These are phyloP conservation scores for Fopius arisanus DNA, from an alignment of 1,140 invertebrate genomes.

Conservation along the genomic window DNA sequence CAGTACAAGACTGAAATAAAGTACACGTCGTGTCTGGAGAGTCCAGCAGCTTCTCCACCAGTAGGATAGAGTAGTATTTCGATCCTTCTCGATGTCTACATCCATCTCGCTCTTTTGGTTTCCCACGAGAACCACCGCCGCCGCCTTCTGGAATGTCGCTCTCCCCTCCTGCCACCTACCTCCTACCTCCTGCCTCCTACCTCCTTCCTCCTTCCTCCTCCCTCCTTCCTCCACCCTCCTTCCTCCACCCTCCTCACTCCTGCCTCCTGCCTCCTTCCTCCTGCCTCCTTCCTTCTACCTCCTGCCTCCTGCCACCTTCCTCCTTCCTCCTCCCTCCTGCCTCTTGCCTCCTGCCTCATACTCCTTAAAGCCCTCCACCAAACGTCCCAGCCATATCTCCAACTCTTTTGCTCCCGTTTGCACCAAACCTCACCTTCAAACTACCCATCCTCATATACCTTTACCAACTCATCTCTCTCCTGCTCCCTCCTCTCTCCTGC, in stretches of 20 bases:
- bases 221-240: conserved; percentile 32
- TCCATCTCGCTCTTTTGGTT: conserved; percentile 56
- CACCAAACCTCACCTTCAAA: background rate
- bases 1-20: background rate
- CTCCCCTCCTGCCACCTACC: conserved; percentile 48
- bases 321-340: conserved; percentile 50
- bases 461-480: background rate
- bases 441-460: conserved; percentile 3
- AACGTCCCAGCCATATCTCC: background rate
- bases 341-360: conserved; percentile 28
- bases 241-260: conserved; percentile 33
- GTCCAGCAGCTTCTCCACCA: background rate
- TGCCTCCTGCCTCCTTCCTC: conserved; percentile 66
- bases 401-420: conserved; percentile 10
- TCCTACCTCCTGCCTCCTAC: conserved; percentile 42
- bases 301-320: conserved; percentile 66
- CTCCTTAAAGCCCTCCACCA: conserved; percentile 5
- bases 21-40: background rate
- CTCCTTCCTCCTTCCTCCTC: too few species aligned
- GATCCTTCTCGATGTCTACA: conserved; percentile 9
- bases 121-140: conserved; percentile 65
- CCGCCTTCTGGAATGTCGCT: conserved; percentile 67
- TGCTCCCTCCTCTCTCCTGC: conserved; percentile 7
- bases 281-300: conserved; percentile 45
- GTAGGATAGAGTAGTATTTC: conserved; percentile 2